Conservation (phyloP, 2,888 invertebrate species). For the Diadegma fenestrale region DNA sequence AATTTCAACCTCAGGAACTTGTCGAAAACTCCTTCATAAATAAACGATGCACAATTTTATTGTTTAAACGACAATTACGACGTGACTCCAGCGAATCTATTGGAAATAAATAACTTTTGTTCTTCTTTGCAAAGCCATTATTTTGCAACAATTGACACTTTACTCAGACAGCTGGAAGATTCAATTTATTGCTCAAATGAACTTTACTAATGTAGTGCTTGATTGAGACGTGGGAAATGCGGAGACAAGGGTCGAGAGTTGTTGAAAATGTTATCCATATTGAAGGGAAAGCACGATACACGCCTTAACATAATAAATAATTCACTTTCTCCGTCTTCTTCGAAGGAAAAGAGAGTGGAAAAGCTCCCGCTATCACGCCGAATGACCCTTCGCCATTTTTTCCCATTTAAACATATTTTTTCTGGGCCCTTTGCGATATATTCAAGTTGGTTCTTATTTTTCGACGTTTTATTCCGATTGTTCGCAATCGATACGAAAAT, state of each 20-base stretch:
- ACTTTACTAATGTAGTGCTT: neutral
- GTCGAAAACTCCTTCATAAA: neutral
- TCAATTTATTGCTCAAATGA: neutral
- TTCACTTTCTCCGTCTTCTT: constrained; percentile 16
- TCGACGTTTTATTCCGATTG: constrained; percentile 2
- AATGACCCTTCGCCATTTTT: neutral
- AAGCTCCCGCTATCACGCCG: neutral
- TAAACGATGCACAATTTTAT: neutral
- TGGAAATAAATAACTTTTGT: neutral
- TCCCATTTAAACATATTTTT: constrained; percentile 1
- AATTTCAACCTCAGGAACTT: neutral
- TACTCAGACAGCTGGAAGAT: neutral
- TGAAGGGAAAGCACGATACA: constrained; percentile 9
- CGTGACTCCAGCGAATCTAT: neutral
- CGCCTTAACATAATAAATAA: constrained; percentile 42
- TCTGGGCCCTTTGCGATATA: neutral
- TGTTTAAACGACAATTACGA: neutral
- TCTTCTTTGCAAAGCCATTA: neutral
- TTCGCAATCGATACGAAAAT: constrained; percentile 17
- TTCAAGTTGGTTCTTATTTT: constrained; percentile 1
- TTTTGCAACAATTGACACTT: neutral
- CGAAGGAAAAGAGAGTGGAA: neutral
- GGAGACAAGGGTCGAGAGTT: constrained; percentile 7
- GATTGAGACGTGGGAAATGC: constrained; percentile 5
- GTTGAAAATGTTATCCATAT: constrained; percentile 29